phyloP scores from a whole-genome alignment of 1,140 invertebrate species.

The Aporrectodea caliginosa region DNA sequence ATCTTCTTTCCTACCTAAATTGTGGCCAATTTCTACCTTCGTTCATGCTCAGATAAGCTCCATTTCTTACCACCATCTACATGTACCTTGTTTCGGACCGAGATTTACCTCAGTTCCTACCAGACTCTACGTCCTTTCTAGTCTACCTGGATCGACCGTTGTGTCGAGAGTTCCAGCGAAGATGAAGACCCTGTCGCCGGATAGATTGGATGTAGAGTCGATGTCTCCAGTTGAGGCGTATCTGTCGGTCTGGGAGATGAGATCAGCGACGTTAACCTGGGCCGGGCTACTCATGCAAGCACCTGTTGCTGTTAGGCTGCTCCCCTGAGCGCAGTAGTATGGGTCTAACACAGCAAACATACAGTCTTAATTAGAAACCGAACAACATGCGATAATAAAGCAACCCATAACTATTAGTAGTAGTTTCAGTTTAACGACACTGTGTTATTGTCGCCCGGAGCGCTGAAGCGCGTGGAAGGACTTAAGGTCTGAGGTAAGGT shows the following conservation, averaged over 20 bases:
- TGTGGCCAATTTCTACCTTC: too few species aligned
- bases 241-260: constrained; percentile 37
- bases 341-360: constrained; percentile 39
- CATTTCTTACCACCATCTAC: too few species aligned
- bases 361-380: neutral
- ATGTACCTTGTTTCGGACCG: too few species aligned
- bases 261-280: constrained; percentile 37
- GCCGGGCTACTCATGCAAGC: constrained; percentile 48
- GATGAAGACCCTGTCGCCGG: constrained; percentile 48
- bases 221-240: constrained; percentile 42
- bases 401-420: too few species aligned
- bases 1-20: too few species aligned
- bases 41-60: too few species aligned
- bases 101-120: too few species aligned
- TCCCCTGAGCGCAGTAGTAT: constrained; percentile 47
- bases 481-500: neutral
- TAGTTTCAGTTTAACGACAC: too few species aligned
- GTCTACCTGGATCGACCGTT: constrained; percentile 51
- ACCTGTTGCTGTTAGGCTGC: constrained; percentile 34
- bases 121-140: too few species aligned
- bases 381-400: neutral
- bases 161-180: constrained; percentile 50
- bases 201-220: constrained; percentile 46
- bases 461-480: neutral
- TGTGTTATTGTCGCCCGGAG: too few species aligned